Base-by-base conservation (phyloP, 2,113 vertebrate genomes). In the Dascyllus trimaculatus region DNA sequence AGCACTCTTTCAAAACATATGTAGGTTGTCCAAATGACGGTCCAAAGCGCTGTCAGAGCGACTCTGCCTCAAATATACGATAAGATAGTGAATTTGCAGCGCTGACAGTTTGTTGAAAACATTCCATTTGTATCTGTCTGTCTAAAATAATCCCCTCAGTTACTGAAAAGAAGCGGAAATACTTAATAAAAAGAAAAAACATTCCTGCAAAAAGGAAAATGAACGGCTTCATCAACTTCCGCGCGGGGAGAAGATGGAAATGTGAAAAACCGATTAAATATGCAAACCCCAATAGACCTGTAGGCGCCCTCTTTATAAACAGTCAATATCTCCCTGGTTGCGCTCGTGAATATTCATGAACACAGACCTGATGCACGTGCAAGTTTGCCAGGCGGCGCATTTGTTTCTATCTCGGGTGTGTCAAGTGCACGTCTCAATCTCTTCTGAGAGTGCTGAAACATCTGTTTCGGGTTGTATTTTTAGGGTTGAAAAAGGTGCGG, bases 241-340 rank as follows among this genome's bases (percentile, higher is more conserved):
- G 49, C 22, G 21, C 53, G 10, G 58, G 21, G 19, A 49, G 35
- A 38, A 72, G 63, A 81, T 64, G 65, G 57, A 58, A 80, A 86
- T 88, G 82, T 84, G 80, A 32, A 51, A 65, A 78, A 57, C 6
- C 3, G 48, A 75, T 90, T 85, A 80, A 85, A 71, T 70, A 91
- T 88, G 78, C 89, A 80, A 81, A 85, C 78, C 78, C 62, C 59
- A 0, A 14, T 17, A 81, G 75, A 75, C 80, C 80, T 81, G 68
- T 67, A 46, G 81, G 62, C 65, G 49, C 75, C 52, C 51, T 74
- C 82, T 82, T 84, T 84, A 83, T 82, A 90, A 89, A 89, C 87
- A 87, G 80, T 90, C 87, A 71, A 88, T 88, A 89, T 83, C 68
- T 85, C 75, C 43, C 63, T 77, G 75, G 60, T 54, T 83, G 73